These are phyloP conservation scores for Sinodicranocentrus sp. DNA, from an alignment of 2,888 invertebrate genomes.

Conservation along the genomic window DNA sequence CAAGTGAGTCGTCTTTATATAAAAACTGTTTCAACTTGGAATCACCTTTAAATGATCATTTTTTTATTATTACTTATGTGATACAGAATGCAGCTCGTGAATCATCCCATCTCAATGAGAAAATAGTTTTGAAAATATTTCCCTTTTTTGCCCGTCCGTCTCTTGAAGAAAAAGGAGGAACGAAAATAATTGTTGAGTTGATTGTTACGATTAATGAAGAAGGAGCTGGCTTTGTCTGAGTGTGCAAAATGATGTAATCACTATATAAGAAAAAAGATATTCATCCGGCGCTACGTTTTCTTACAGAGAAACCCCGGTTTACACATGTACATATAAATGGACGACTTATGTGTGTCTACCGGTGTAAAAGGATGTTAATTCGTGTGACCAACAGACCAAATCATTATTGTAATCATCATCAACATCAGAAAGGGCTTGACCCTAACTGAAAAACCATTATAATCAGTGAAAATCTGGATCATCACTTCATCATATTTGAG, in stretches of 20 bases:
- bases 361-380: slow-evolving; percentile 1
- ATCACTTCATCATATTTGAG: not conserved
- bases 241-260: slow-evolving; percentile 54
- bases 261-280: not conserved
- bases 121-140: not conserved
- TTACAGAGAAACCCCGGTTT: not conserved
- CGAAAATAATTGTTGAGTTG: slow-evolving; percentile 59
- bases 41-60: not conserved
- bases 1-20: not conserved
- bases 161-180: not conserved
- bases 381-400: slow-evolving; percentile 35
- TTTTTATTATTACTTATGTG: not conserved
- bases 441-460: slow-evolving; percentile 1
- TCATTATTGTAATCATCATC: slow-evolving; percentile 37
- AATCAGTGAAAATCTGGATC: not conserved
- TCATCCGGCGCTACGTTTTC: slow-evolving; percentile 19
- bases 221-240: not conserved
- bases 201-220: slow-evolving; percentile 60
- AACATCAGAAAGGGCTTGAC: slow-evolving; percentile 21
- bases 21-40: slow-evolving; percentile 8
- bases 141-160: not conserved
- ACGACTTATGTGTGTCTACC: no score
- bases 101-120: not conserved
- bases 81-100: not conserved
- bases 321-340: no score